Evolutionary conservation across 1,140 invertebrate genomes (phyloP).

Genomic region (Gonioctena quinquepunctata): DNA sequence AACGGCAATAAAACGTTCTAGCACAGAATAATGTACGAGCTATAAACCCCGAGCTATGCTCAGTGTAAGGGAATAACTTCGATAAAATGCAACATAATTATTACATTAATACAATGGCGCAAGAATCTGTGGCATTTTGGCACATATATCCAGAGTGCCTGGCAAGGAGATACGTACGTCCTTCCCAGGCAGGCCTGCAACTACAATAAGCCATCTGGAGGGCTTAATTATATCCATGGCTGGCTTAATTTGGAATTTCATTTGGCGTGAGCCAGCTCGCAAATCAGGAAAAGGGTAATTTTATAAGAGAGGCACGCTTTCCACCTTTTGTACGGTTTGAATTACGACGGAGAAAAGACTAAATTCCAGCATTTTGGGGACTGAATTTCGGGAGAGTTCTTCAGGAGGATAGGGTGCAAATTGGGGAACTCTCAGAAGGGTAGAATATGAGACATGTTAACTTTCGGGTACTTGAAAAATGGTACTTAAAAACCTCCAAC

Average conservation of each 20-base stretch:
- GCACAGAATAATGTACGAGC: not conserved
- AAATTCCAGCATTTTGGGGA: too few species aligned
- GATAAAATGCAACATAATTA: conserved; percentile 45
- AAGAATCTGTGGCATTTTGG: conserved; percentile 38
- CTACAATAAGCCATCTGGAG: conserved; percentile 51
- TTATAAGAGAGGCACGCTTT: conserved; percentile 15
- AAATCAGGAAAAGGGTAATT: conserved; percentile 54
- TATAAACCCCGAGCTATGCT: not conserved
- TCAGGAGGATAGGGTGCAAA: too few species aligned
- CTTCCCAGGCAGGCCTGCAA: conserved; percentile 5
- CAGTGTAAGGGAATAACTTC: conserved; percentile 31
- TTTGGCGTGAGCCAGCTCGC: conserved; percentile 50
- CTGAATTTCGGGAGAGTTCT: too few species aligned
- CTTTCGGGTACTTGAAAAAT: too few species aligned
- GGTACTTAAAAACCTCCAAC: too few species aligned
- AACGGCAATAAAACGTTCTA: conserved; percentile 9
- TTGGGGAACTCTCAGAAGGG: too few species aligned
- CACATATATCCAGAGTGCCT: not conserved
- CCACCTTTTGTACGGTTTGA: not conserved
- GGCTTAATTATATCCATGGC: conserved; percentile 46
- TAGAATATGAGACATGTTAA: too few species aligned
- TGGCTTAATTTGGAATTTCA: conserved; percentile 55
- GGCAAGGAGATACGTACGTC: not conserved
- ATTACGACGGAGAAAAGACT: not conserved
- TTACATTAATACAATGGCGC: conserved; percentile 41